Base-by-base conservation (phyloP, 2,113 vertebrate genomes). In the Ctenodactylus gundi region DNA sequence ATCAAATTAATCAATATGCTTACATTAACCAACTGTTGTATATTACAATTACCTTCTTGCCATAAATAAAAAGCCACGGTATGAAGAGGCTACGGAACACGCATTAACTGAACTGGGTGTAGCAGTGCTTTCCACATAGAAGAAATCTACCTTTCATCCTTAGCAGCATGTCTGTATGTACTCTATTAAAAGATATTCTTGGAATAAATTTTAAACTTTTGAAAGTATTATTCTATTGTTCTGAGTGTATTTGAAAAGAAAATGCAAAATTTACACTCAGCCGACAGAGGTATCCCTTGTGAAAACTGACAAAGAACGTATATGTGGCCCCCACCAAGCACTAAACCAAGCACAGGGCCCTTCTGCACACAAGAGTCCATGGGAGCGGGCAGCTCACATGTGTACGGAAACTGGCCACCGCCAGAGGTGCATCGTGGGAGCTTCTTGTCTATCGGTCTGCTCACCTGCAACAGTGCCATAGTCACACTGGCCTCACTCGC, bases 201-300 rank as follows among this genome's bases (percentile, higher is more conserved):
- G 80, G 11, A 51, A 29, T 51, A 36, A 2, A 36, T 65, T 70
- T 67, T 73, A 68, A 51, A 44, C 27, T 34, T 88, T 58, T 29
- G 21, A 82, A 78, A 60, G 11, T 62, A 57, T 80, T 80, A 87
- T 0, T 86, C 20, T 21, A 73, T 10, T 72, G 8, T 81, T 77
- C 65, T 80, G 14, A 29, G 70, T 60, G 64, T 72, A 85, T 77
- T 77, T 81, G 51, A 57, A 93, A 82, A 88, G 34, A 70, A 93
- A 81, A 88, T 62, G 25, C 20, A 46, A 77, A n/a, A 62, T 77
- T 93, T 83, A 8, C 36, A 78, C 78, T 87, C 31, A 60, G 77
- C 60, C 17, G 96, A 90, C 9, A 75, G 25, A 84, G 34, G 14
- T n/a, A 31, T 0, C 34, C 6, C 4, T 78, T 53, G 64, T 31